Evolutionary conservation across 2,888 invertebrate species (phyloP), one percentile per base, ranked within the genome.

Genomic region (Sesia apiformis): DNA sequence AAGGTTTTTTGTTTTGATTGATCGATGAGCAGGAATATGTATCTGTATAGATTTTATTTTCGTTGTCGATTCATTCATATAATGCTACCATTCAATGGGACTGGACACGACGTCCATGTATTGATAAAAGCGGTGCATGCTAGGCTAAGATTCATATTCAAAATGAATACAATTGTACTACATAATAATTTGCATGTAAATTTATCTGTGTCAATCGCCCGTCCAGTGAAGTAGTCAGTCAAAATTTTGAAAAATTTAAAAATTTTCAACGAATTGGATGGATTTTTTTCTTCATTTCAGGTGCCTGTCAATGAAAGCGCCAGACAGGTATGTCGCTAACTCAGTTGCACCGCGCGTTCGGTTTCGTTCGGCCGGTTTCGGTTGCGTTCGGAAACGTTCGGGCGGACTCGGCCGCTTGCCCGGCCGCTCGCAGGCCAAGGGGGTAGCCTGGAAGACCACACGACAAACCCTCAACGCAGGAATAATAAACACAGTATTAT

Each of bases 241-340:
- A 72, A 79, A 78, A 79, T 72, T 77, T 74, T 68, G 73, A 64
- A 66, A 81, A 76, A 76, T 80, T 89, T 87, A 83, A 74, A 90
- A 90, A 79, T 90, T 90, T 91, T 91, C 90, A 91, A 91, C 90
- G 90, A 90, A 90, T 90, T 90, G 90, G 90, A 90, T 90, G 84
- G 90, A 87, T 90, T 91, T 91, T 88, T 92, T 92, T 91, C 92
- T 92, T 92, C 87, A 87, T 92, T 92, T 90, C 92, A 92, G 92
- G 92, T 92, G 92, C 91, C 92, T 92, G 92, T 92, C 92, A 91
- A 92, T 92, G 91, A 92, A 92, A 91, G 93, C 92, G 91, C 92
- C 92, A 89, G 92, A 92, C 91, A 92, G 92, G 92, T 92, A 92
- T 92, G 89, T 89, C 83, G 77, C 85, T 85, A 84, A 76, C 75